Evolutionary conservation across 2,797 vertebrate species (phyloP).

Genomic region (Tragopan temminckii): DNA sequence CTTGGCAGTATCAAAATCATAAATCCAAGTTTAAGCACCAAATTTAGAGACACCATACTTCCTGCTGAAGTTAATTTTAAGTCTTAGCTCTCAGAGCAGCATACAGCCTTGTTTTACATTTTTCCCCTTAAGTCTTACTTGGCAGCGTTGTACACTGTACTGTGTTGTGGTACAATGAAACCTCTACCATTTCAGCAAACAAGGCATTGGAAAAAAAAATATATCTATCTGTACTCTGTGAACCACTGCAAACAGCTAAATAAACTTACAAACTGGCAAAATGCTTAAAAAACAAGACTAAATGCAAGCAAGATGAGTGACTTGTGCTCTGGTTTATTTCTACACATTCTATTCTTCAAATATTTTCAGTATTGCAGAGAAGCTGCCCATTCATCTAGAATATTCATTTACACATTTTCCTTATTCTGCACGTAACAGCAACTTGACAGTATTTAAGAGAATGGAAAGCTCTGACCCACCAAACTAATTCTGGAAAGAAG

Average conservation of each 20-base stretch:
- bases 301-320: not conserved
- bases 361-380: not conserved
- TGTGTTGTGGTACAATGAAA: not conserved
- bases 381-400: not conserved
- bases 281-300: not conserved
- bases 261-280: not conserved
- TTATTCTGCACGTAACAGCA: not conserved
- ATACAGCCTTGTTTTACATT: not conserved
- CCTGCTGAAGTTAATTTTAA: not conserved
- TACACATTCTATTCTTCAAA: not conserved
- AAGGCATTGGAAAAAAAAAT: not conserved
- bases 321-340: not conserved
- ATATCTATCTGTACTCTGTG: not conserved
- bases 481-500: not conserved
- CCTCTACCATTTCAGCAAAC: not conserved
- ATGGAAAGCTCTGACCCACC: not conserved
- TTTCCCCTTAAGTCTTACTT: not conserved
- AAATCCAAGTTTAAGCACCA: not conserved
- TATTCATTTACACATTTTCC: not conserved
- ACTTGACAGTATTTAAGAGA: not conserved
- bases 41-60: not conserved
- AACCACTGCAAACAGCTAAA: not conserved
- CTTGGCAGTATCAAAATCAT: constrained; percentile 22
- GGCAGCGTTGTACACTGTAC: not conserved
- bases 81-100: not conserved